phyloP scores from a whole-genome alignment of 1,140 invertebrate species.

The Musca domestica region DNA sequence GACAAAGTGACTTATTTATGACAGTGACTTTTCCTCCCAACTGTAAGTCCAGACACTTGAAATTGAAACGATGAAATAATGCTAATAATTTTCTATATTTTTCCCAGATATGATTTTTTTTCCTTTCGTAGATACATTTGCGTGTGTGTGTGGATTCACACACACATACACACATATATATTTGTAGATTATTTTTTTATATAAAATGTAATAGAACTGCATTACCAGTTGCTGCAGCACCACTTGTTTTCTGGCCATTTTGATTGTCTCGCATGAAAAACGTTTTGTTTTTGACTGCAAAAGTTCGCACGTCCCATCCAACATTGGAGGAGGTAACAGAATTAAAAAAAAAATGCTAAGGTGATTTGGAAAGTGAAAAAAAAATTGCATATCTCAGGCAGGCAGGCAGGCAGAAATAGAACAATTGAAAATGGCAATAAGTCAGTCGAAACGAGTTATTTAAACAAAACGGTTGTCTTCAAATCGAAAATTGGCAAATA shows the following conservation, averaged over 20 bases:
- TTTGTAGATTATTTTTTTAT: too few relatives aligned
- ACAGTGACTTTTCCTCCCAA: too few relatives aligned
- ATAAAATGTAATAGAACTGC: too few relatives aligned
- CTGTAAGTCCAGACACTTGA: background rate
- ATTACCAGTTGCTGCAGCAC: too few relatives aligned
- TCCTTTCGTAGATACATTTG: background rate
- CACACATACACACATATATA: background rate
- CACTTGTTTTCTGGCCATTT: too few relatives aligned
- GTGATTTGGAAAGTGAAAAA: background rate
- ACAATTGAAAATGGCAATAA: background rate
- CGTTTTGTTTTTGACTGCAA: slow-evolving; percentile 22
- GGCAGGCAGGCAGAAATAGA: background rate
- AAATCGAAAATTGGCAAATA: background rate
- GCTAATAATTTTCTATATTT: slow-evolving; percentile 9
- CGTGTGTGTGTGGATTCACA: background rate
- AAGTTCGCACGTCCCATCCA: slow-evolving; percentile 27
- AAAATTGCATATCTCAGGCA: too few relatives aligned
- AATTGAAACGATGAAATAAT: slow-evolving; percentile 9
- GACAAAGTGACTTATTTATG: too few relatives aligned
- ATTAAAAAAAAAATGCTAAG: slow-evolving; percentile 2
- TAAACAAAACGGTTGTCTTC: slow-evolving; percentile 11
- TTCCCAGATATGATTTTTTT: background rate
- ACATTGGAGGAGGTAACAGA: background rate
- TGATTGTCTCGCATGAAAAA: background rate
- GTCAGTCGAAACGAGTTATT: background rate